Percentiles rank a stretch among this genome's conserved stretches.
These are phyloP conservation scores for Arctia plantaginis DNA, from an alignment of 2,888 invertebrate species.

Conservation along the genomic window DNA sequence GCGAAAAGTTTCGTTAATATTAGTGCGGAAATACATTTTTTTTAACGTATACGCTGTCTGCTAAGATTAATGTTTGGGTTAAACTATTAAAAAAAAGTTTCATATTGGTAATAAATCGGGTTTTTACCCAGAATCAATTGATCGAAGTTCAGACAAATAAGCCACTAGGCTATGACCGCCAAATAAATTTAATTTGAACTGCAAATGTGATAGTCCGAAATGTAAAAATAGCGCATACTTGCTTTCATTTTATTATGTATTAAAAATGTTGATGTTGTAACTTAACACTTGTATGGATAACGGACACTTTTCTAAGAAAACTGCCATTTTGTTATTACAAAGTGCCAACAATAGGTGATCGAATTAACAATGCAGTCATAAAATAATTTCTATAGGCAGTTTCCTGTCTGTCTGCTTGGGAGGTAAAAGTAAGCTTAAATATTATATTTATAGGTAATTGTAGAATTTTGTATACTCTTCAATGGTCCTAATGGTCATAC, in stretches of 20 bases:
- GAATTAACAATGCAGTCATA: conserved; percentile 23
- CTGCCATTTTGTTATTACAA: conserved; percentile 14
- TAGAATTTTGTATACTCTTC: neutral
- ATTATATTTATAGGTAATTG: neutral
- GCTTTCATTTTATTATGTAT: neutral
- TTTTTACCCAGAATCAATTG: neutral
- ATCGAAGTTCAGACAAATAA: neutral
- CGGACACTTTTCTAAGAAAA: conserved; percentile 13
- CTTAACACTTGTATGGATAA: conserved; percentile 8
- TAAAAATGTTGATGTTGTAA: neutral
- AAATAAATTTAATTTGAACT: too few species aligned
- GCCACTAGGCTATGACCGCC: too few species aligned
- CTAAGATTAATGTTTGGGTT: too few species aligned
- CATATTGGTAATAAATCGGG: too few species aligned
- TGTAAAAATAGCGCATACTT: too few species aligned
- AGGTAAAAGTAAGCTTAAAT: neutral
- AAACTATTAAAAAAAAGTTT: neutral
- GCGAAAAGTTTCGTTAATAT: too few species aligned
- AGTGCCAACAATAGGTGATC: conserved; percentile 21
- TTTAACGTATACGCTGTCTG: neutral
- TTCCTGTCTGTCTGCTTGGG: conserved; percentile 7
- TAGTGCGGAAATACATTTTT: neutral
- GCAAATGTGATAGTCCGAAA: neutral
- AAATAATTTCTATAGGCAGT: conserved; percentile 17
- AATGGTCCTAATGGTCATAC: neutral